A percentile compares a stretch with the other conserved stretches of the same genome.
Evolutionary conservation across 2,113 vertebrate genomes (phyloP).

Genomic region (Zosterops pallidus): DNA sequence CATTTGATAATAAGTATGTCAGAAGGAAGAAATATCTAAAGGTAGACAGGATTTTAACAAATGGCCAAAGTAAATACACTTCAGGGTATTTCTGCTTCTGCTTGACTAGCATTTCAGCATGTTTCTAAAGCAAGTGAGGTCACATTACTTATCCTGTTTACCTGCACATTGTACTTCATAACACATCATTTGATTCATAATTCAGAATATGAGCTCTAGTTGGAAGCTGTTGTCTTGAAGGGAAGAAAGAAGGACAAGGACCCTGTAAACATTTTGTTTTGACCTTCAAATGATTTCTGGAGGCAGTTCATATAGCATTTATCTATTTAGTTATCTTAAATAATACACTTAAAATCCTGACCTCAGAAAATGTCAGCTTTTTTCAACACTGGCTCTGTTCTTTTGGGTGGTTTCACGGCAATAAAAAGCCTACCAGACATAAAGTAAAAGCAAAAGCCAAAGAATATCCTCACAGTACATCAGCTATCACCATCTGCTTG

Average conservation of each 20-base stretch:
- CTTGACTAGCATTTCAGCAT: background rate
- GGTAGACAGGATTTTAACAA: background rate
- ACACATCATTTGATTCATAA: background rate
- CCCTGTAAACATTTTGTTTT: background rate
- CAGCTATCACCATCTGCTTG: background rate
- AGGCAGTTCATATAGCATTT: background rate
- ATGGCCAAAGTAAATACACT: background rate
- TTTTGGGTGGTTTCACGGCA: background rate
- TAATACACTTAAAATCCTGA: background rate
- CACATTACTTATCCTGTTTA: background rate
- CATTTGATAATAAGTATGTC: background rate
- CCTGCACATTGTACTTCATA: background rate
- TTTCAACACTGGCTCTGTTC: background rate
- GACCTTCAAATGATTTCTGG: background rate
- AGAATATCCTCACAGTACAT: background rate
- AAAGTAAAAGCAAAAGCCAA: background rate
- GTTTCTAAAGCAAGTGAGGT: background rate
- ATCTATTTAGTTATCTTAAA: background rate
- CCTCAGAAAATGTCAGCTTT: background rate
- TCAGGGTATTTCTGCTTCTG: background rate
- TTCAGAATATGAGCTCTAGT: background rate
- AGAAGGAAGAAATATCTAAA: background rate
- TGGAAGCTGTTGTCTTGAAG: background rate
- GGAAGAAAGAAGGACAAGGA: background rate
- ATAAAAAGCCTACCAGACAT: background rate